Conservation (phyloP, 2,797 vertebrate species). For the Halcyon leucocephala region DNA sequence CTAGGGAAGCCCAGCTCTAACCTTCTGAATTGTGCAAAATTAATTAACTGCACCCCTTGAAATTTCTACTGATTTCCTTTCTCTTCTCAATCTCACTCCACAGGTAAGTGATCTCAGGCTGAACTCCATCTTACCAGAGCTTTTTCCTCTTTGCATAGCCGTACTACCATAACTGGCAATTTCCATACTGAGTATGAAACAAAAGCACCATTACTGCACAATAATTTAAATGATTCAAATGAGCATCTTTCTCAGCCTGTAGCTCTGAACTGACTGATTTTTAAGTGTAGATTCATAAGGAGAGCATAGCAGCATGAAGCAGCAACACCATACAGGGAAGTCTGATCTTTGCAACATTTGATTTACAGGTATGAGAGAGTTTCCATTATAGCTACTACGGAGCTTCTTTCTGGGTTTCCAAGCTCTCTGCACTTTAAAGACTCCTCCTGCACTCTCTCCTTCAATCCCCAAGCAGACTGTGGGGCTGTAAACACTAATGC, state of each 20-base stretch:
- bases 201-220: background rate
- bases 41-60: background rate
- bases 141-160: background rate
- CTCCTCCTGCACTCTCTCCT: background rate
- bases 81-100: background rate
- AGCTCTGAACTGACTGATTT: background rate
- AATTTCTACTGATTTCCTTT: background rate
- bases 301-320: background rate
- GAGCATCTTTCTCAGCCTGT: background rate
- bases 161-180: background rate
- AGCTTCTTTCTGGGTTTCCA: background rate
- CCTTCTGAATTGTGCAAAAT: background rate
- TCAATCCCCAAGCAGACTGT: background rate
- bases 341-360: background rate
- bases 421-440: background rate
- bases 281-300: background rate
- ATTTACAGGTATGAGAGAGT: background rate
- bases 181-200: background rate
- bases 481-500: background rate
- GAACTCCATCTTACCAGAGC: background rate
- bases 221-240: background rate
- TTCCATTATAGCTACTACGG: background rate
- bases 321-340: accelerated
- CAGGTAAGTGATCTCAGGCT: background rate
- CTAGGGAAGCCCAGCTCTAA: background rate